Base-by-base conservation (phyloP, 2,888 invertebrate species). In the Leptopterna dolabrata region DNA sequence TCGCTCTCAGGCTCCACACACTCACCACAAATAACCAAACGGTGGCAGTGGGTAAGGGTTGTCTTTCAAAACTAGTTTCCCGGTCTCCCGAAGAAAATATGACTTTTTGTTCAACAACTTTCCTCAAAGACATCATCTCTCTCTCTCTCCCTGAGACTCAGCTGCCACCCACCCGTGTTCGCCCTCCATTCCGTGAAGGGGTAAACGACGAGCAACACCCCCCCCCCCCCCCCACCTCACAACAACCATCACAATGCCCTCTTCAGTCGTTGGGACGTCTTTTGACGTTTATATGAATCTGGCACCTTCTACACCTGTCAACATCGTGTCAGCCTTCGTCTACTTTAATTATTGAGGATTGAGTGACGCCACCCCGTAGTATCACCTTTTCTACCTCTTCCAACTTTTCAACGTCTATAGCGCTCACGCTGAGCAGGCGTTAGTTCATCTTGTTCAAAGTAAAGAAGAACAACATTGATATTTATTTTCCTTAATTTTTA, bases 251-350 rank as follows among this genome's bases (percentile, higher is more conserved):
- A 29, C 55, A 45, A 43, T 41, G 41, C 43, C 45, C 41, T 43
- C 27, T 29, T 43, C 51, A 29, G 55, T 51, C 27, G 19, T 36
- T 16, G 27, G 14, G 84, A 88, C 83, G 88, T 88, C 87, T 89
- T 89, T 89, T 89, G 89, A 89, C 89, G 87, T 89, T 89, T 89
- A 89, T 89, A 89, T 89, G 89, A 89, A 88, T 87, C 86, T 83
- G 30, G 36, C 14, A 78, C 51, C 51, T 78, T 36, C 78, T 71
- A 24, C 82, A 51, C 71, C 71, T 87, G 87, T 87, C 87, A 87
- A 82, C 71, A 76, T 85, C 47, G 30, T 27, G 81, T 30, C 83
- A 41, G 51, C 30, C 51, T 51, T 81, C 29, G 16, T 70, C 70
- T 14, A 83, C 85, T 73, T 85, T 85, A 85, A 85, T 85, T 85